A percentile compares a stretch with the other conserved stretches of the same genome.
Conservation (phyloP, 2,888 invertebrate species). For the Erebia epiphron region DNA sequence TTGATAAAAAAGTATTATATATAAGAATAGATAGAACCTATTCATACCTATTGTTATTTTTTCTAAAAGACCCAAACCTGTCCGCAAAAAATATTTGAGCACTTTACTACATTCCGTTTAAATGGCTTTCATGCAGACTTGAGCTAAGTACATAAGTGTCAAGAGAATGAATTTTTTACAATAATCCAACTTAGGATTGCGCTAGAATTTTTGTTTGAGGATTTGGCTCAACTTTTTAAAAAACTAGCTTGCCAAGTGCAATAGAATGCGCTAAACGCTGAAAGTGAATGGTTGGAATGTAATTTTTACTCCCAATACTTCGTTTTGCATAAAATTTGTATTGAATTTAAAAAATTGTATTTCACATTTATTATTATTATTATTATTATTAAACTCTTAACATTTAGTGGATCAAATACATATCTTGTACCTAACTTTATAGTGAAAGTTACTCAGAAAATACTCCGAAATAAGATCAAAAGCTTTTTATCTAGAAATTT, state of each 20-base stretch:
- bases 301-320: slow-evolving; percentile 10
- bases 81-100: not conserved
- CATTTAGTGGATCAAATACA: not conserved
- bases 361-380: too few species aligned
- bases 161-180: slow-evolving; percentile 23
- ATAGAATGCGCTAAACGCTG: slow-evolving; percentile 27
- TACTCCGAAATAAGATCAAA: not conserved
- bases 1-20: too few species aligned
- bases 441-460: not conserved
- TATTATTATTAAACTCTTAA: too few species aligned
- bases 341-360: not conserved
- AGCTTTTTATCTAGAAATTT: not conserved
- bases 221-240: slow-evolving; percentile 40
- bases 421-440: too few species aligned
- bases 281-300: slow-evolving; percentile 24
- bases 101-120: not conserved
- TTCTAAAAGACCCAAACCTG: too few species aligned
- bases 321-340: not conserved
- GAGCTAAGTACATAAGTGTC: not conserved
- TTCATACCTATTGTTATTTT: too few species aligned
- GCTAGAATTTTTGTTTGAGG: slow-evolving; percentile 40
- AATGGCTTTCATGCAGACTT: not conserved
- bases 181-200: slow-evolving; percentile 39
- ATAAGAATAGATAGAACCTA: too few species aligned
- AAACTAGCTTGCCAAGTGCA: slow-evolving; percentile 35